Percentiles rank a stretch among this genome's conserved stretches.
Conservation (phyloP, 1,140 invertebrate species). For the Coenobita brevimanus region DNA sequence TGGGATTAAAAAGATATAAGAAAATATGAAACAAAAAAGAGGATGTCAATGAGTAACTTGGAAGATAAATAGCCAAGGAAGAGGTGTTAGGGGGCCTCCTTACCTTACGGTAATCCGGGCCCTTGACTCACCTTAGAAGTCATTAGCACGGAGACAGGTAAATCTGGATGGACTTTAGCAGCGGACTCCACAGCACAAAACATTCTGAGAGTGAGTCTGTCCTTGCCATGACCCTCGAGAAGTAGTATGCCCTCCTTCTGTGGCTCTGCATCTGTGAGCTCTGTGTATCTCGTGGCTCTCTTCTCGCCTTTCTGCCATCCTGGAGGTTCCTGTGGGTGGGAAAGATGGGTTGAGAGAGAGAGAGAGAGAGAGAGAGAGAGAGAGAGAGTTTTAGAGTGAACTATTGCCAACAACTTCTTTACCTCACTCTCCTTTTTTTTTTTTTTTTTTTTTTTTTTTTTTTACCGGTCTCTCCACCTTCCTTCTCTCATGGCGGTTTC, state of each 20-base stretch:
- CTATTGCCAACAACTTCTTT: not conserved
- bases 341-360: not conserved
- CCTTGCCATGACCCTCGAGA: conserved; percentile 24
- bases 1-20: no score
- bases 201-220: conserved; percentile 20
- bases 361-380: not conserved
- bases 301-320: no score
- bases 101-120: no score
- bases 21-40: no score
- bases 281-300: no score
- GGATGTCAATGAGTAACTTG: no score
- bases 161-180: conserved; percentile 5
- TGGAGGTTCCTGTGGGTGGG: no score
- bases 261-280: not conserved
- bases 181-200: conserved; percentile 39
- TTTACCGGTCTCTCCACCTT: not conserved
- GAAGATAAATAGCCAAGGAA: no score
- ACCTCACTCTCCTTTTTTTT: not conserved
- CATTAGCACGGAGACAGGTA: conserved; percentile 35
- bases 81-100: no score
- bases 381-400: not conserved
- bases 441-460: not conserved
- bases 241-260: not conserved
- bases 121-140: conserved; percentile 27
- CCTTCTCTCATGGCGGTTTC: no score